Evolutionary conservation across 2,113 vertebrate species (phyloP).

Genomic region (Chaetura pelagica): DNA sequence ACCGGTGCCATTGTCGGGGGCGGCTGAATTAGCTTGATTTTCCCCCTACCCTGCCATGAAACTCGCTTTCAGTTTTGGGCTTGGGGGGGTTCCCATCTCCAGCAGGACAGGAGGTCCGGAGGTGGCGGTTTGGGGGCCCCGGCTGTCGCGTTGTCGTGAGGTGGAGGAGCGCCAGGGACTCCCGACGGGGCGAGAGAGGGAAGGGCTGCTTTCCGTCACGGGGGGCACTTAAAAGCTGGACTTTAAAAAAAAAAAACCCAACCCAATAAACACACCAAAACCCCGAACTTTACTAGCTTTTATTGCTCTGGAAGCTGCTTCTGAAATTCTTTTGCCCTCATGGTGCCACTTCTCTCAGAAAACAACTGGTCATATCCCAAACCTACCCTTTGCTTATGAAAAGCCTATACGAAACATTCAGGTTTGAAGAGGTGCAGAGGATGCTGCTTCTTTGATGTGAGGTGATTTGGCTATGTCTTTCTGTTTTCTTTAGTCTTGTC

Average conservation of each 20-base stretch:
- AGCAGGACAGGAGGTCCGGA: neutral
- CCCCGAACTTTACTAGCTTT: neutral
- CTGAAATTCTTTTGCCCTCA: neutral
- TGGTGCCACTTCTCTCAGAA: neutral
- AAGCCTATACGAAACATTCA: neutral
- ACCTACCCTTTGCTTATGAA: neutral
- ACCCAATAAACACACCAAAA: too few relatives aligned
- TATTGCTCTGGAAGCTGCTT: neutral
- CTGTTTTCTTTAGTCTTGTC: neutral
- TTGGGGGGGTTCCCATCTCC: neutral
- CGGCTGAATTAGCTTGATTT: neutral
- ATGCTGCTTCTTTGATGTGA: neutral
- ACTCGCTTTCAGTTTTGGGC: neutral
- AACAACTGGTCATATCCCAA: neutral
- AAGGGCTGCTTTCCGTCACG: neutral
- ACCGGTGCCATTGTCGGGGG: neutral
- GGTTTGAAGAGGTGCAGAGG: neutral
- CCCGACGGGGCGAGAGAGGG: neutral
- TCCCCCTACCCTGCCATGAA: neutral
- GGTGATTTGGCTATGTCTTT: neutral
- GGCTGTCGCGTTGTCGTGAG: neutral
- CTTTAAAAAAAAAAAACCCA: neutral
- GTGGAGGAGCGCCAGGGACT: neutral
- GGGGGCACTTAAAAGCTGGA: neutral
- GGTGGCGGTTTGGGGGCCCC: neutral